Percentiles rank a stretch among this genome's conserved stretches.
Evolutionary conservation across 2,888 invertebrate genomes (phyloP).

Genomic region (Minunthozetes semirufus): DNA sequence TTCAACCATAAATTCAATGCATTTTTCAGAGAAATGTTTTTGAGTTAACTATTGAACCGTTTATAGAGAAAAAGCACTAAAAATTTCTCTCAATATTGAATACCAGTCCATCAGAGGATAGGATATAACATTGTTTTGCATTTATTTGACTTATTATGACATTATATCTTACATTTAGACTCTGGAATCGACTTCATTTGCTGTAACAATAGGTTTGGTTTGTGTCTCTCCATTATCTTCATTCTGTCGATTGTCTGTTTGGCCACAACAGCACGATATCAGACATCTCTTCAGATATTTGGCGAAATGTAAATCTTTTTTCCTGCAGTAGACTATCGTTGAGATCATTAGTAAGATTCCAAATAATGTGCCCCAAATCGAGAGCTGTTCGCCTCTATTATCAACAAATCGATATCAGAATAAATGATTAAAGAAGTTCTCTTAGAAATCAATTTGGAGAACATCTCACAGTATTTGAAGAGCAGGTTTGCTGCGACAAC

Average conservation of each 20-base stretch:
- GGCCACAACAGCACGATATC: slow-evolving; percentile 32
- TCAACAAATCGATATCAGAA: neutral
- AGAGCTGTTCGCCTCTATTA: slow-evolving; percentile 41
- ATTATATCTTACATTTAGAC: neutral
- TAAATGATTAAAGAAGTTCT: neutral
- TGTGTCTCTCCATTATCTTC: neutral
- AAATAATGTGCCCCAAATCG: slow-evolving; percentile 43
- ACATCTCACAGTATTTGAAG: slow-evolving; percentile 42
- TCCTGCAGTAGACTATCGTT: slow-evolving; percentile 41
- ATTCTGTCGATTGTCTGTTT: neutral
- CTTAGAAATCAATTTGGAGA: neutral
- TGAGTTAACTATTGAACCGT: too few relatives aligned
- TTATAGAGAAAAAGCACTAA: too few relatives aligned
- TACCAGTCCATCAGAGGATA: too few relatives aligned
- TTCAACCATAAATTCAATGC: too few relatives aligned
- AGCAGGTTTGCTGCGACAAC: slow-evolving; percentile 42
- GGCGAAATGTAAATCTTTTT: slow-evolving; percentile 42
- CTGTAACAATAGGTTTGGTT: neutral
- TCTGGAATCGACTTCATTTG: neutral
- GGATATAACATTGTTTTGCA: too few relatives aligned
- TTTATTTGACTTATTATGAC: too few relatives aligned
- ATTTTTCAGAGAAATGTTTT: too few relatives aligned
- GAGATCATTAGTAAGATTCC: slow-evolving; percentile 41
- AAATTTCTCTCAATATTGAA: too few relatives aligned
- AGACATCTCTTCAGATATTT: slow-evolving; percentile 13